Percentiles rank a stretch among this genome's conserved stretches.
Evolutionary conservation across 1,140 invertebrate species (phyloP).

Genomic region (Branchinecta lynchi): DNA sequence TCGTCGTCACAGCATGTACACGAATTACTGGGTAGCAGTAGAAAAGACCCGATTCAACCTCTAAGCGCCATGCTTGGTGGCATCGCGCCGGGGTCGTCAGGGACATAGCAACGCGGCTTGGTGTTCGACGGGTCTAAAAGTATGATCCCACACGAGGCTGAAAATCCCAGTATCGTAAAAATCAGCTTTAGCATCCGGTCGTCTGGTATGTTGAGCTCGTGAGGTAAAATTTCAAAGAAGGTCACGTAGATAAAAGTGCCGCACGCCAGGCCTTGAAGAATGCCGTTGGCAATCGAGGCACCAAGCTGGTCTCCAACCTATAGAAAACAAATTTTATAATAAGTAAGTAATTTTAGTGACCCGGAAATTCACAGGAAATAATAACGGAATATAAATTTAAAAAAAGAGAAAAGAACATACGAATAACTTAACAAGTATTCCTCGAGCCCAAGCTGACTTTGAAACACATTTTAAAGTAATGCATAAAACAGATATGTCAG

Average conservation of each 20-base stretch:
- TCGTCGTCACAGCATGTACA: no score
- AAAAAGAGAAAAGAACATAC: neutral
- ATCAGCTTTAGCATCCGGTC: constrained; percentile 36
- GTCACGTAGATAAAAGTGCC: constrained; percentile 84
- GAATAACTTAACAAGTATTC: no score
- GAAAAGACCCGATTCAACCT: no score
- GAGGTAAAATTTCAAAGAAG: constrained; percentile 73
- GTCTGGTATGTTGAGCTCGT: constrained; percentile 39
- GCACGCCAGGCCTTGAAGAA: constrained; percentile 53
- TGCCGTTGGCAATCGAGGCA: constrained; percentile 34
- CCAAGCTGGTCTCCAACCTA: constrained; percentile 26
- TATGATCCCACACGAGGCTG: constrained; percentile 30
- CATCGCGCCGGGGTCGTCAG: neutral
- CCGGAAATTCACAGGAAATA: neutral
- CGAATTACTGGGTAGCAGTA: no score
- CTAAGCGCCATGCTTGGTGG: no score
- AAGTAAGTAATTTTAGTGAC: no score
- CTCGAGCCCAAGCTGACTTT: no score
- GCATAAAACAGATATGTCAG: no score
- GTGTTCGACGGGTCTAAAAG: constrained; percentile 28
- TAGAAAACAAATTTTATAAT: neutral
- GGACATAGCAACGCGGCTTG: constrained; percentile 13
- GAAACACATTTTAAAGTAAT: no score
- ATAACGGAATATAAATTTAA: neutral
- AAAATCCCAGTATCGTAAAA: constrained; percentile 37